Base-by-base conservation (phyloP, 2,888 invertebrate species). In the Leucophenga montana region DNA sequence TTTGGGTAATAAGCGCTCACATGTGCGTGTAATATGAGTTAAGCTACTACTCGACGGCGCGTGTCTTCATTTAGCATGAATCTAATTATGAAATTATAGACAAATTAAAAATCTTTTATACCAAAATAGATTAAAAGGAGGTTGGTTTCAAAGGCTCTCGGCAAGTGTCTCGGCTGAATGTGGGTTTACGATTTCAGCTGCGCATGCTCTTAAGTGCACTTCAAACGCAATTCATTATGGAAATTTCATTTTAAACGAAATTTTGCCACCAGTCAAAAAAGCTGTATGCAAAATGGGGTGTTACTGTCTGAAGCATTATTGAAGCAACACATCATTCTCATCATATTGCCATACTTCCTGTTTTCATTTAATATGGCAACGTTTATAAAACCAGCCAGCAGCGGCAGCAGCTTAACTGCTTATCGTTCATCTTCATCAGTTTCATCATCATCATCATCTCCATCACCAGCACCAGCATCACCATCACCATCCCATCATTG, bases 81-180 rank as follows among this genome's bases (percentile, higher is more conserved):
- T 71, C 74, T 82, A 81, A 81, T 81, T 81, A 81, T 82, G 77
- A 83, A 81, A 81, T 81, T 83, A 81, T 79, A 80, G 70, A 70
- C 72, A 72, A 76, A 82, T 81, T 81, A 76, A 79, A 80, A 82
- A 61, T 53, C 62, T 56, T 68, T 74, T 39, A n/a, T n/a, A n/a
- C n/a, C 50, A 66, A 78, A 72, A 66, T 33, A 39, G 2, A 31
- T 48, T 62, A n/a, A 3, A 39, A 50, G 13, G n/a, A n/a, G n/a
- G n/a, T n/a, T n/a, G n/a, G n/a, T n/a, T n/a, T n/a, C n/a, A n/a
- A n/a, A n/a, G n/a, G n/a, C n/a, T n/a, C n/a, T n/a, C n/a, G n/a
- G n/a, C n/a, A n/a, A n/a, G n/a, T n/a, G n/a, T n/a, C n/a, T n/a
- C n/a, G n/a, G n/a, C n/a, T n/a, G n/a, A n/a, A n/a, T n/a, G n/a